Evolutionary conservation across 2,888 invertebrate species (phyloP).

Genomic region (Bombyx huttoni): DNA sequence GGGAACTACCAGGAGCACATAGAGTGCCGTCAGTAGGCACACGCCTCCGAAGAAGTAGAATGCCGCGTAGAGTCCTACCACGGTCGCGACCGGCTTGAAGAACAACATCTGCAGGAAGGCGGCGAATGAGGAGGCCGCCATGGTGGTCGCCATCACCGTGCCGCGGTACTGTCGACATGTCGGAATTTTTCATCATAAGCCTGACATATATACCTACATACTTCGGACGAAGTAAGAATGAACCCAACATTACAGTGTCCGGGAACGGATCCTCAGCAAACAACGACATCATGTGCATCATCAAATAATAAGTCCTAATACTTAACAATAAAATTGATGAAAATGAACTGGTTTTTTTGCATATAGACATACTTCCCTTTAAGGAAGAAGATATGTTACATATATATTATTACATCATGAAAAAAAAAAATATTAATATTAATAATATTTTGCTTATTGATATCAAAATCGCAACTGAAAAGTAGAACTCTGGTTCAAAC

Average conservation of each 20-base stretch:
- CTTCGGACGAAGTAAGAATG: no score
- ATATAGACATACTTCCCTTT: no score
- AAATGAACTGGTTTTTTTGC: no score
- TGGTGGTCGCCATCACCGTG: constrained; percentile 41
- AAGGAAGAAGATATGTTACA: no score
- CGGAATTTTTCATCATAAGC: no score
- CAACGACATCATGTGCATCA: background rate
- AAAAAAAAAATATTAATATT: no score
- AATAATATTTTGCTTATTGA: no score
- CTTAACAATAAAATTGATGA: background rate
- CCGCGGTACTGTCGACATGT: constrained; percentile 45
- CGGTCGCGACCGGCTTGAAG: constrained; percentile 40
- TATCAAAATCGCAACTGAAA: no score
- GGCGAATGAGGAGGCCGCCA: constrained; percentile 32
- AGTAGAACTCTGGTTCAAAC: no score
- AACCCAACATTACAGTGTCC: no score
- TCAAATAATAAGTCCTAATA: background rate
- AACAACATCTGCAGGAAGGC: constrained; percentile 44
- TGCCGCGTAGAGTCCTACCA: constrained; percentile 33
- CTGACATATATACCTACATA: no score
- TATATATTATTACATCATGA: no score
- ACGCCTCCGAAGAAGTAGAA: constrained; percentile 43
- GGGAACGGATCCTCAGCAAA: background rate
- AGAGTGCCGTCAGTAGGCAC: constrained; percentile 30
- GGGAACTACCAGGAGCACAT: constrained; percentile 33